Evolutionary conservation across 1,140 invertebrate species (phyloP).

Genomic region (Coenobita brevimanus): DNA sequence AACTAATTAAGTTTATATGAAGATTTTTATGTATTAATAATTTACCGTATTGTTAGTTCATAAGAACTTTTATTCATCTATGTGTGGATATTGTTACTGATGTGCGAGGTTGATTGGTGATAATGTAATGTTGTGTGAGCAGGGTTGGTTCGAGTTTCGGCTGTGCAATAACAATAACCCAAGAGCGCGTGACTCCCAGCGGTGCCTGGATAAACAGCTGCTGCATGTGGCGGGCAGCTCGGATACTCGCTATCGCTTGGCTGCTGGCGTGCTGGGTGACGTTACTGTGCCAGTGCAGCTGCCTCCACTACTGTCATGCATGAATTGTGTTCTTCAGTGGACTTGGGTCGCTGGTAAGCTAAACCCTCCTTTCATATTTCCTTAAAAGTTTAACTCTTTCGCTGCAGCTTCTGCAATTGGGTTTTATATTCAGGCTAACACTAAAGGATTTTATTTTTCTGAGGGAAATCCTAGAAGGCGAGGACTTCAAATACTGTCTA

Average conservation of each 20-base stretch:
- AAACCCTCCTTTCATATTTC: no score
- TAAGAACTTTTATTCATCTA: no score
- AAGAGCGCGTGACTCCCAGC: conserved; percentile 82
- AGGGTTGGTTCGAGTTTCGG: conserved; percentile 88
- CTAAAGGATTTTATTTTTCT: no score
- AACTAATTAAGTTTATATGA: no score
- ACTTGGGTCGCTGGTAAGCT: conserved; percentile 80
- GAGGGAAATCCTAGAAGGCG: no score
- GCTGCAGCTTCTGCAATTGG: background rate
- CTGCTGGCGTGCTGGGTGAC: conserved; percentile 84
- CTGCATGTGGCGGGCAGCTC: conserved; percentile 80
- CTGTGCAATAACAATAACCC: conserved; percentile 90
- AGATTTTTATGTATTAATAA: no score
- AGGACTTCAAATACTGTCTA: no score
- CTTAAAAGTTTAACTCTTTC: background rate
- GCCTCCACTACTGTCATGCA: conserved; percentile 80
- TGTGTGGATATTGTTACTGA: no score
- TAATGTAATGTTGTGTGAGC: no score
- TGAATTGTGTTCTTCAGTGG: conserved; percentile 82
- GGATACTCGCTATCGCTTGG: conserved; percentile 76
- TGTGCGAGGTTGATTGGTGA: no score
- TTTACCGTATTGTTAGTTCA: no score
- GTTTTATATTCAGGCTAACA: no score
- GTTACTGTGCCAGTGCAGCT: conserved; percentile 83
- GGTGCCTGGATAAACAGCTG: conserved; percentile 86